Evolutionary conservation across 2,797 vertebrate species (phyloP).

Genomic region (Atherinosoma microstoma): DNA sequence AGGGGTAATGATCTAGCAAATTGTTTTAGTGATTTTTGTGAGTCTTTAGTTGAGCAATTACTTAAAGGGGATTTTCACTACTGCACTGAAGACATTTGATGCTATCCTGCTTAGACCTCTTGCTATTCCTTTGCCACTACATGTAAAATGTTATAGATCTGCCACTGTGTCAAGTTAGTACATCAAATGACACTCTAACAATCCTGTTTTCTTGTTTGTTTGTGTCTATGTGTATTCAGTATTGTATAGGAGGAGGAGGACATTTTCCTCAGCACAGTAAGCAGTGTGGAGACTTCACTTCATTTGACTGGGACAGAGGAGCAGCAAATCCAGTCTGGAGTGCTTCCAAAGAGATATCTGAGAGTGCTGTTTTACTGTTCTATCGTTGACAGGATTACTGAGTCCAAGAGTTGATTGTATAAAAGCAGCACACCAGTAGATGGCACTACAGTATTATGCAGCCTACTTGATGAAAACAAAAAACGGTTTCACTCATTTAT

Average conservation of each 20-base stretch:
- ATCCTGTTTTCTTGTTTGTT: not conserved
- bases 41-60: no score
- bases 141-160: not conserved
- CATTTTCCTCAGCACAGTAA: not conserved
- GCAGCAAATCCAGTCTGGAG: not conserved
- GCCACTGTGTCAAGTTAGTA: no score
- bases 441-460: not conserved
- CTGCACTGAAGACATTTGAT: no score
- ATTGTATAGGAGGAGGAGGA: constrained; percentile 49
- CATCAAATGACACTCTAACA: not conserved
- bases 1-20: no score
- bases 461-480: not conserved
- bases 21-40: no score
- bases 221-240: constrained; percentile 23
- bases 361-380: constrained; percentile 50
- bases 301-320: constrained; percentile 36
- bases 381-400: constrained; percentile 18
- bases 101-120: no score
- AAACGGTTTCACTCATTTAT: not conserved
- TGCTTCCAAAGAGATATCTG: constrained; percentile 35
- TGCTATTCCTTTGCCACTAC: no score
- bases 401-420: not conserved
- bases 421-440: not conserved
- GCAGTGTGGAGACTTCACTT: constrained; percentile 39
- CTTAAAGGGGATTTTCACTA: no score